These are phyloP conservation scores for Lithophane ornitopus DNA, from an alignment of 2,888 invertebrate genomes.

Conservation along the genomic window DNA sequence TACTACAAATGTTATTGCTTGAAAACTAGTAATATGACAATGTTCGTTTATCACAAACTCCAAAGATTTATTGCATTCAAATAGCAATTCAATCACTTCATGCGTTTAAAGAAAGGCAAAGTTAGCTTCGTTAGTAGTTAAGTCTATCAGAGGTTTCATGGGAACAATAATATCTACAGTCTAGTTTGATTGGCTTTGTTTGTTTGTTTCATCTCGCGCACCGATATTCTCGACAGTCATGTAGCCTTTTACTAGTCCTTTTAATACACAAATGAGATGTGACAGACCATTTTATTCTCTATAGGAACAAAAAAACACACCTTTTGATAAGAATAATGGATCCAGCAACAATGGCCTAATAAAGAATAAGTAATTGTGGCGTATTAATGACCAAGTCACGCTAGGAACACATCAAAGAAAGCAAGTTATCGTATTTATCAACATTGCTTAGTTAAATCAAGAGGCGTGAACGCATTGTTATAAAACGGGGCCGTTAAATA, in stretches of 20 bases:
- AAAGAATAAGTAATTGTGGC: constrained; percentile 11
- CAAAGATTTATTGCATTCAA: background rate
- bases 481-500: constrained; percentile 16
- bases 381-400: constrained; percentile 28
- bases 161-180: background rate
- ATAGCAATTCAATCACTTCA: background rate
- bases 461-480: constrained; percentile 8
- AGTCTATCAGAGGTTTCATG: background rate
- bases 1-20: background rate
- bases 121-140: background rate
- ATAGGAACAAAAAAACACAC: constrained; percentile 9
- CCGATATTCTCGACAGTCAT: background rate
- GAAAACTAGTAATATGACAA: background rate
- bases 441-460: background rate
- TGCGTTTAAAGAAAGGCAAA: background rate
- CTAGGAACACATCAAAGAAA: background rate
- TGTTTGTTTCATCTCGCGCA: background rate
- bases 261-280: background rate
- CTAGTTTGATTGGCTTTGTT: background rate
- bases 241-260: background rate
- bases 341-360: background rate
- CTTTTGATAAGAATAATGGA: constrained; percentile 17
- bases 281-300: background rate
- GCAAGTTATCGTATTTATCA: constrained; percentile 1
- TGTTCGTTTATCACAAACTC: background rate